Conservation (phyloP, 2,797 vertebrate species). For the Premnoplex brunnescens region DNA sequence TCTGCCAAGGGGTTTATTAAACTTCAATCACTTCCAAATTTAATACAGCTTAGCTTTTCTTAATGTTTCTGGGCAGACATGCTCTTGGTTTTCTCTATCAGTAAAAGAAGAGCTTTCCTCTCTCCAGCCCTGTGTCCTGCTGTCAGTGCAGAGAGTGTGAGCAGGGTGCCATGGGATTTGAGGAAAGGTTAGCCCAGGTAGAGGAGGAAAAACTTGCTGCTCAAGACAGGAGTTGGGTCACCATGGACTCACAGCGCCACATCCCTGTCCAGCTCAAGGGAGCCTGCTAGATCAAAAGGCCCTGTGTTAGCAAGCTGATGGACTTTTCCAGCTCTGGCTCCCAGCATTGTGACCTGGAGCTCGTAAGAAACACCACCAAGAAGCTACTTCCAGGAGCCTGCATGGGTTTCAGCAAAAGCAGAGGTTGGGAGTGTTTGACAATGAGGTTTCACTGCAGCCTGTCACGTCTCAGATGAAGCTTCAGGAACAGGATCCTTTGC, state of each 20-base stretch:
- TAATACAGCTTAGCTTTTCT: background rate
- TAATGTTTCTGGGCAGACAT: background rate
- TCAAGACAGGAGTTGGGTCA: background rate
- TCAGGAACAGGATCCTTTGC: slow-evolving; percentile 59
- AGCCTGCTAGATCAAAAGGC: background rate
- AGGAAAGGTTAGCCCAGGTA: background rate
- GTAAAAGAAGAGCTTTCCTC: background rate
- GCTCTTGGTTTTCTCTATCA: background rate
- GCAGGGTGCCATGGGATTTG: rapidly evolving
- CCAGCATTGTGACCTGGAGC: background rate
- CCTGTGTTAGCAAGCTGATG: background rate
- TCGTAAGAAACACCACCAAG: background rate
- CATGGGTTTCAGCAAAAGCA: background rate
- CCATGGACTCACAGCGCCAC: background rate
- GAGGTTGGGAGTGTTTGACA: background rate
- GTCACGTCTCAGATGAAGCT: slow-evolving; percentile 61
- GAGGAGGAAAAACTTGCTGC: background rate
- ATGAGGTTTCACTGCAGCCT: background rate
- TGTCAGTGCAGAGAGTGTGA: background rate
- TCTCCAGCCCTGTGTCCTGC: background rate
- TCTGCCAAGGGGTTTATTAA: background rate
- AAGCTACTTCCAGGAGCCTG: background rate
- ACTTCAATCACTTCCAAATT: background rate
- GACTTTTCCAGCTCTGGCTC: background rate
- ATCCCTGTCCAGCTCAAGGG: background rate